phyloP scores from a whole-genome alignment of 2,797 vertebrate genomes.

The Anguilla obscura region DNA sequence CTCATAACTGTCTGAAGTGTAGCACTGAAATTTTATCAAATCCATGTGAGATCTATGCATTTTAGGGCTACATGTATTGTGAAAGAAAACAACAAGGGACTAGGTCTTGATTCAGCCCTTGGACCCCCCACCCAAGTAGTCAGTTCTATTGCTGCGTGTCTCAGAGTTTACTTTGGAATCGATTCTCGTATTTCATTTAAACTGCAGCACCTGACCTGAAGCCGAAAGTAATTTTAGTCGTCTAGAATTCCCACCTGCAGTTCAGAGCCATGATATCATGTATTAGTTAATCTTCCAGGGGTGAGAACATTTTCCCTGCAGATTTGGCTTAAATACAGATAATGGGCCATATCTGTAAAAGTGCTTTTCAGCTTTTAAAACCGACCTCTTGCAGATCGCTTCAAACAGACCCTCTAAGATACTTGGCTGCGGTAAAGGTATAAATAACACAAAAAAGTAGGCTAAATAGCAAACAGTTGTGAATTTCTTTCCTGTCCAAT shows the following conservation, averaged over 20 bases:
- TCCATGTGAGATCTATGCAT: slow-evolving; percentile 6
- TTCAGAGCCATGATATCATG: slow-evolving; percentile 62
- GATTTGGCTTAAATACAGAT: slow-evolving; percentile 13
- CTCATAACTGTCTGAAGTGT: background rate
- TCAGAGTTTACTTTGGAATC: slow-evolving; percentile 39
- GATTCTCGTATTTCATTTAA: slow-evolving; percentile 36
- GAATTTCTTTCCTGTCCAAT: slow-evolving; percentile 41
- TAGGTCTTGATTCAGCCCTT: slow-evolving; percentile 38
- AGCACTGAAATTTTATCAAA: slow-evolving; percentile 12
- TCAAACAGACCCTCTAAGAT: slow-evolving; percentile 31
- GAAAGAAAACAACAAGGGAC: slow-evolving; percentile 51
- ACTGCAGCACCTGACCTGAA: slow-evolving; percentile 49
- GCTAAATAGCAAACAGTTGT: slow-evolving; percentile 49
- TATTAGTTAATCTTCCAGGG: slow-evolving; percentile 58
- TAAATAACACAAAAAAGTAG: slow-evolving; percentile 59
- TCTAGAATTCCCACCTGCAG: slow-evolving; percentile 67
- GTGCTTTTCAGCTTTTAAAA: slow-evolving; percentile 6
- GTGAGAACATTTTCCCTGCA: slow-evolving; percentile 23
- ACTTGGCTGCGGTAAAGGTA: slow-evolving; percentile 21
- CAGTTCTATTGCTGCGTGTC: background rate
- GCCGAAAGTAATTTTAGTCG: slow-evolving; percentile 45
- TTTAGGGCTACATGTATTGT: slow-evolving; percentile 50
- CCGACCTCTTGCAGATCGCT: slow-evolving; percentile 6
- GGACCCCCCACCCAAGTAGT: slow-evolving; percentile 45
- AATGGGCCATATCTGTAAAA: slow-evolving; percentile 10